phyloP scores from a whole-genome alignment of 2,888 invertebrate genomes.

The Drosophila prostipennis region DNA sequence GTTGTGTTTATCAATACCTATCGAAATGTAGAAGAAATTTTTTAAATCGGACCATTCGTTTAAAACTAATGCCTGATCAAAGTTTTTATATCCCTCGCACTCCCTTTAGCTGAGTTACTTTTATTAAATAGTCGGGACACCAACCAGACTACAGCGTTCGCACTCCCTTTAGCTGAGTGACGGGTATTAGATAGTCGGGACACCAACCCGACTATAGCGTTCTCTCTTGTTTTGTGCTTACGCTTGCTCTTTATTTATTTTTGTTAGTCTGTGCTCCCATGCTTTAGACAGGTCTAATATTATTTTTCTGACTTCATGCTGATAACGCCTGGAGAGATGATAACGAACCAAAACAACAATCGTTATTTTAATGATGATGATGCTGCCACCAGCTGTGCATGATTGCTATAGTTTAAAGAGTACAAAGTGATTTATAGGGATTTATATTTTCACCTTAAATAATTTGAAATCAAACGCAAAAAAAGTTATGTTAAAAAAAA shows the following conservation, averaged over 20 bases:
- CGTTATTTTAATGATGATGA: constrained; percentile 13
- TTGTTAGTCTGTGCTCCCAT: neutral
- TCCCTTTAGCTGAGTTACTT: too few species aligned
- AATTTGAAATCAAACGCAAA: neutral
- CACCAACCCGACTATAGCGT: too few species aligned
- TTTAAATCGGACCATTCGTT: too few species aligned
- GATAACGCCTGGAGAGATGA: constrained; percentile 17
- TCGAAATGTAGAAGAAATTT: too few species aligned
- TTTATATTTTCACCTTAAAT: neutral
- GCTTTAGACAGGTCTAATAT: neutral
- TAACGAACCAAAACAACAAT: constrained; percentile 8
- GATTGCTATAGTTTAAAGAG: neutral
- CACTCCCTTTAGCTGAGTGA: too few species aligned
- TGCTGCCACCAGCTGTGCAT: constrained; percentile 12
- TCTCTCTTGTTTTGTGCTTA: neutral
- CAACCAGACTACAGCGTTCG: too few species aligned
- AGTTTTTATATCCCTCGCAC: too few species aligned
- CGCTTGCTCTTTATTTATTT: neutral
- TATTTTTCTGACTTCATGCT: constrained; percentile 2
- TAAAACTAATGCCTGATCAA: too few species aligned
- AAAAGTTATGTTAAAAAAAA: too few species aligned
- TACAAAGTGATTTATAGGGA: neutral
- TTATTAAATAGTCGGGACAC: too few species aligned
- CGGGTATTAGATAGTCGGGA: too few species aligned
- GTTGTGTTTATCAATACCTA: too few species aligned